Evolutionary conservation across 2,797 vertebrate species (phyloP).

Genomic region (Danionella dracula): DNA sequence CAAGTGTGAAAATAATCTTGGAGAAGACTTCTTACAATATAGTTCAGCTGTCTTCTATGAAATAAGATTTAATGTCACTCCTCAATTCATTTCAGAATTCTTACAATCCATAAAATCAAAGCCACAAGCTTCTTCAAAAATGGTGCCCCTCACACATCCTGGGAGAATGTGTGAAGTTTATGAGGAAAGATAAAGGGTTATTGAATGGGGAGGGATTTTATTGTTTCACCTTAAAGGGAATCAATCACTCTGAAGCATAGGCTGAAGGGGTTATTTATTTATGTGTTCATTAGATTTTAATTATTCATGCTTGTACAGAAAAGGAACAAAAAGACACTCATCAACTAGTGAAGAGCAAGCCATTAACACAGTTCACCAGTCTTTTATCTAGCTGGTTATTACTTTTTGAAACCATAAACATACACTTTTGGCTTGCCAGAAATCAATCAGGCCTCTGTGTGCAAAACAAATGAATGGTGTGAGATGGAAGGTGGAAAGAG

Average conservation of each 20-base stretch:
- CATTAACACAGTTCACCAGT: slow-evolving; percentile 67
- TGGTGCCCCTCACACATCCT: neutral
- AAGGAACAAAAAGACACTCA: slow-evolving; percentile 43
- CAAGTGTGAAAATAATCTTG: neutral
- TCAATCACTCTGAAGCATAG: slow-evolving; percentile 62
- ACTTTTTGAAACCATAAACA: slow-evolving; percentile 61
- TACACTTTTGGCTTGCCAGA: slow-evolving; percentile 16
- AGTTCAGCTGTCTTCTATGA: slow-evolving; percentile 4
- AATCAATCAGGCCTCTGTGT: neutral
- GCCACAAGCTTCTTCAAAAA: slow-evolving; percentile 16
- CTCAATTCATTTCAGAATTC: slow-evolving; percentile 6
- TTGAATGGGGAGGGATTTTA: slow-evolving; percentile 37
- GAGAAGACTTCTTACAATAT: neutral
- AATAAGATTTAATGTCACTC: slow-evolving; percentile 9
- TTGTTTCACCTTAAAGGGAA: slow-evolving; percentile 58
- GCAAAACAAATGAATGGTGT: neutral
- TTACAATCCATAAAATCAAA: slow-evolving; percentile 9
- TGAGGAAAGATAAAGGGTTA: slow-evolving; percentile 36
- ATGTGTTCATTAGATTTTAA: slow-evolving; percentile 68
- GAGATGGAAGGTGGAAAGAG: neutral
- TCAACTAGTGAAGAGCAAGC: slow-evolving; percentile 61
- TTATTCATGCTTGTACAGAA: slow-evolving; percentile 61
- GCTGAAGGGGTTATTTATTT: slow-evolving; percentile 64
- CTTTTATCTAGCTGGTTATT: slow-evolving; percentile 63
- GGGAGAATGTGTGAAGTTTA: slow-evolving; percentile 26